Base-by-base conservation (phyloP, 2,113 vertebrate species). In the Salminus brasiliensis region DNA sequence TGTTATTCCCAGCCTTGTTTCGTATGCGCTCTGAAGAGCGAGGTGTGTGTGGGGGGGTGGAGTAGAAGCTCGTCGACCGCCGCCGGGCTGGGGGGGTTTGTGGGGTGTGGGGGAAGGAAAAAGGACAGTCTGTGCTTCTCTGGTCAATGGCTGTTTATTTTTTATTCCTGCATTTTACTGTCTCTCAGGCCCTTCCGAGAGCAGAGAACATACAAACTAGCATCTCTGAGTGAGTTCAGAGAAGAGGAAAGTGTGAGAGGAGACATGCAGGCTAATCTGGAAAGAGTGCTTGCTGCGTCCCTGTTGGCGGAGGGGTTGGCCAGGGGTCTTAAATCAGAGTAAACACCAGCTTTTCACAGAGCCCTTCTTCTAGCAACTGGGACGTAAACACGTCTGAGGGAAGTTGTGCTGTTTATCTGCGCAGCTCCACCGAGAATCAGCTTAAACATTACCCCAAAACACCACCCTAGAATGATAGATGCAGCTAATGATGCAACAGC, bases 401-500 rank as follows among this genome's bases (percentile, higher is more conserved):
- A 55, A 66, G 47, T 71, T 18, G 3, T n/a, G 43, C 69, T 49
- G 25, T 78, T 78, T 63, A 34, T 78, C 57, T 73, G 59, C 34
- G 21, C 78, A 55, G 52, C 74, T 73, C 32, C 73, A 62, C 32
- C 4, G 30, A 74, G 53, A 67, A 73, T 25, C 32, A 67, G 75
- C 72, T 57, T 60, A 49, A 52, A 85, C 53, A 70, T 82, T 75
- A 72, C 69, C 83, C 60, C 71, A n/a, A 87, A 69, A 62, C 71
- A 74, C 78, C 62, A 45, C 67, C 62, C 57, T 45, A 15, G 55
- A 81, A 72, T 81, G 86, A 85, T 75, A 87, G 76, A 76, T 85
- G 86, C 23, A 68, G 84, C 87, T 86, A 90, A 88, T 91, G 90
- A 93, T 90, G 90, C 88, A 83, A 84, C 49, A 62, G 89, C 83